Base-by-base conservation (phyloP, 2,113 vertebrate species). In the Xyrauchen texanus region DNA sequence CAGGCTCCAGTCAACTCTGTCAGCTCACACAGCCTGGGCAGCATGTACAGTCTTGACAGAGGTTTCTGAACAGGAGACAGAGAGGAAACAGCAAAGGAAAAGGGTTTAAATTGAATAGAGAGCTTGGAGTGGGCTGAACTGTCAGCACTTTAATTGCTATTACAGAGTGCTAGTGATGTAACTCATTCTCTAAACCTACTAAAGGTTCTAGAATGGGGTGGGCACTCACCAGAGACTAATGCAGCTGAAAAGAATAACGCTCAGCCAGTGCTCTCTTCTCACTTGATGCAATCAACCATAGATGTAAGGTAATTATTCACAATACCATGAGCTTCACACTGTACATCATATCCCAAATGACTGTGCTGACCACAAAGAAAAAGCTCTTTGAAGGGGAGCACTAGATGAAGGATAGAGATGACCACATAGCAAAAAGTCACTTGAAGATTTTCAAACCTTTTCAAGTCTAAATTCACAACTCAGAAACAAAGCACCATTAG, bases 101-200 rank as follows among this genome's bases (percentile, higher is more conserved):
- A 58, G 42, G 34, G 57, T 76, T 63, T 70, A 76, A 34, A 76
- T 70, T 64, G 73, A 70, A 81, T 64, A 52, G 72, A 76, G 66
- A 69, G 65, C 64, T 47, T 47, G 57, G 64, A 47, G 42, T 58
- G 45, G 76, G 66, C 58, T 49, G 62, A 76, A 55, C 65, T 69
- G 80, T 81, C 80, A 81, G 72, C 79, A 76, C 64, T 76, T 81
- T 74, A 62, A 51, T 51, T 62, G 72, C 62, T 74, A 44, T 81
- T 62, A 69, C 72, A 68, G 72, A 76, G 64, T 52, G 53, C 44
- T 44, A 66, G 64, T 57, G 49, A 51, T 55, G 69, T 65, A 65
- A 74, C 68, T 76, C 72, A 52, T 34, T 53, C 64, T 61, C n/a
- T 70, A 57, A 62, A 63, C 66, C 42, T 58, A 45, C 57, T 51